Conservation (phyloP, 2,113 vertebrate species). For the Loxodonta africana region DNA sequence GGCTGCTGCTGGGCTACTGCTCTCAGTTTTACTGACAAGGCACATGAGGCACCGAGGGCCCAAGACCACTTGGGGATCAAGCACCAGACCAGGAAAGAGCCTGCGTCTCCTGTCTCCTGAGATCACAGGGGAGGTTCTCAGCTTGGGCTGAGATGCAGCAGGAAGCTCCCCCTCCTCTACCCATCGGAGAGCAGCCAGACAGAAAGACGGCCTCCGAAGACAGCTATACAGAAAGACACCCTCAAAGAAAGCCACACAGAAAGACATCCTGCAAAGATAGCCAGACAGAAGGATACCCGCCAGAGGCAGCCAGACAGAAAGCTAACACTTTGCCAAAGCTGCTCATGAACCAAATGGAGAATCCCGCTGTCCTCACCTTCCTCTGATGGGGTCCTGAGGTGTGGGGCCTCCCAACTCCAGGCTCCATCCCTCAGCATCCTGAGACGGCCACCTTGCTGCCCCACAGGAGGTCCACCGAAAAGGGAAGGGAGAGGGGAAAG, state of each 20-base stretch:
- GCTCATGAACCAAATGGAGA: neutral
- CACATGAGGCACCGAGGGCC: too few species aligned
- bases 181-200: neutral
- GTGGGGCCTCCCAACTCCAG: accelerated
- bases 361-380: accelerated
- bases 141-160: neutral
- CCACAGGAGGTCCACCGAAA: neutral
- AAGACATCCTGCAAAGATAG: neutral
- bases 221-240: neutral
- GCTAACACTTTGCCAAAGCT: neutral
- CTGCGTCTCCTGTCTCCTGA: neutral
- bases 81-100: neutral
- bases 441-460: neutral
- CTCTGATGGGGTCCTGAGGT: neutral
- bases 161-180: neutral
- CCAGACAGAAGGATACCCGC: neutral
- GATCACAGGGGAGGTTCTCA: neutral
- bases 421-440: neutral
- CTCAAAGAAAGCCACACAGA: neutral
- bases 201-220: neutral
- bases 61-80: neutral
- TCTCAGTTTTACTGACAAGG: neutral
- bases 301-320: neutral
- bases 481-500: too few species aligned
- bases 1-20: accelerated